These are phyloP conservation scores for Atta texana DNA, from an alignment of 1,140 invertebrate species.

Conservation along the genomic window DNA sequence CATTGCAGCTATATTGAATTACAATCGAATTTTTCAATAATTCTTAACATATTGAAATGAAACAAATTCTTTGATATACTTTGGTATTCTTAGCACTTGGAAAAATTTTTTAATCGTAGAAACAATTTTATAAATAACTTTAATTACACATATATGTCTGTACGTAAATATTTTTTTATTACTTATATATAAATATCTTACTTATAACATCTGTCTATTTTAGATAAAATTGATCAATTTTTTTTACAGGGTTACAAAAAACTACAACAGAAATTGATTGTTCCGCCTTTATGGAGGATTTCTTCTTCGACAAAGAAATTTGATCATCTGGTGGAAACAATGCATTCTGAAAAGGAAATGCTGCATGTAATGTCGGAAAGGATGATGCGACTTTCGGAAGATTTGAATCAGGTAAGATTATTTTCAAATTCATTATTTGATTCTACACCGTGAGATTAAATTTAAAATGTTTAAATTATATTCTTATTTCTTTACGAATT, in stretches of 20 bases:
- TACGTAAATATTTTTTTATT: slow-evolving; percentile 1
- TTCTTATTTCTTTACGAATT: no score
- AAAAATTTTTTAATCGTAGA: neutral
- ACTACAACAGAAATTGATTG: slow-evolving; percentile 6
- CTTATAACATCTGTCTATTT: neutral
- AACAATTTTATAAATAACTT: neutral
- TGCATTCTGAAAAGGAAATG: slow-evolving; percentile 71
- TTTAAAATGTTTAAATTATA: neutral
- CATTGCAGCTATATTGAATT: slow-evolving; percentile 13
- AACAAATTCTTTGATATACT: neutral
- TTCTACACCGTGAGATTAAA: neutral
- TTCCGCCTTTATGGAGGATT: neutral
- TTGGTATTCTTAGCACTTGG: neutral
- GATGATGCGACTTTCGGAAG: slow-evolving; percentile 67
- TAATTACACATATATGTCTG: neutral
- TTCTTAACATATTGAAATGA: neutral
- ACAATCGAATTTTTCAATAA: neutral
- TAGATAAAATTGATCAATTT: slow-evolving; percentile 13
- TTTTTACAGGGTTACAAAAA: slow-evolving; percentile 57
- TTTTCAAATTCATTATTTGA: neutral
- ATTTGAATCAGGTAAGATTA: slow-evolving; percentile 72
- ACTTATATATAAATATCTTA: neutral
- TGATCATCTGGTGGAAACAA: slow-evolving; percentile 43
- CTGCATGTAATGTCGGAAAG: slow-evolving; percentile 71
- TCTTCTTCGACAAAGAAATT: slow-evolving; percentile 45